Conservation (phyloP, 2,797 vertebrate genomes). For the Gouania willdenowi region DNA sequence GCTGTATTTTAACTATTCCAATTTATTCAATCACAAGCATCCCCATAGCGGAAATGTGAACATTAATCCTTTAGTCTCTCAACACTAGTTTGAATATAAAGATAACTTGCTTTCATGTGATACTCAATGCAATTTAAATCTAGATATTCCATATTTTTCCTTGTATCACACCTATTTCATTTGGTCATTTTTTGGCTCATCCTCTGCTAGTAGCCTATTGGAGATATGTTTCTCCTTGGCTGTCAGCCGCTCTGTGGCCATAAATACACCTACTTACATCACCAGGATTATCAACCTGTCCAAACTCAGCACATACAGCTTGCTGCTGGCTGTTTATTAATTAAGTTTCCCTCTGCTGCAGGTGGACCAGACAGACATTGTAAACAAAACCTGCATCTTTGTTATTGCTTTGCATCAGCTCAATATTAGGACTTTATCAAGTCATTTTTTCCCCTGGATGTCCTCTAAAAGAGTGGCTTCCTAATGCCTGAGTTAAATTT, state of each 20-base stretch:
- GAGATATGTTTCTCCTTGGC: slow-evolving; percentile 39
- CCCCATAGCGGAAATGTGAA: slow-evolving; percentile 50
- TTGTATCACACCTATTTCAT: too few relatives aligned
- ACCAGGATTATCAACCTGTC: slow-evolving; percentile 42
- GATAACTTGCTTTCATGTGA: slow-evolving; percentile 26
- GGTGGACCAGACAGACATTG: slow-evolving; percentile 21
- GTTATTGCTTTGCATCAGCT: slow-evolving; percentile 42
- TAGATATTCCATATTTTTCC: too few relatives aligned
- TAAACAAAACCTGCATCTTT: slow-evolving; percentile 42
- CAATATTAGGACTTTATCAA: slow-evolving; percentile 42
- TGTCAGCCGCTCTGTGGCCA: slow-evolving; percentile 50
- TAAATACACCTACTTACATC: slow-evolving; percentile 49
- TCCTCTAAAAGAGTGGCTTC: slow-evolving; percentile 44
- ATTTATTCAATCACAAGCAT: slow-evolving; percentile 69
- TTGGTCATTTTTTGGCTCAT: slow-evolving; percentile 36
- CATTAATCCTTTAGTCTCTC: too few relatives aligned
- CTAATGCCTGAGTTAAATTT: slow-evolving; percentile 52
- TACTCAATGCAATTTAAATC: too few relatives aligned
- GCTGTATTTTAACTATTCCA: slow-evolving; percentile 62
- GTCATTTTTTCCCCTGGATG: slow-evolving; percentile 16
- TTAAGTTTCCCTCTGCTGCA: slow-evolving; percentile 24
- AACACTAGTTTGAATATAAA: slow-evolving; percentile 45
- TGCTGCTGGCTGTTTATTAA: slow-evolving; percentile 30
- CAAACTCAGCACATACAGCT: slow-evolving; percentile 23
- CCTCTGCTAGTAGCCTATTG: slow-evolving; percentile 30